Evolutionary conservation across 2,797 vertebrate species (phyloP).

Genomic region (Gallinago stenura): DNA sequence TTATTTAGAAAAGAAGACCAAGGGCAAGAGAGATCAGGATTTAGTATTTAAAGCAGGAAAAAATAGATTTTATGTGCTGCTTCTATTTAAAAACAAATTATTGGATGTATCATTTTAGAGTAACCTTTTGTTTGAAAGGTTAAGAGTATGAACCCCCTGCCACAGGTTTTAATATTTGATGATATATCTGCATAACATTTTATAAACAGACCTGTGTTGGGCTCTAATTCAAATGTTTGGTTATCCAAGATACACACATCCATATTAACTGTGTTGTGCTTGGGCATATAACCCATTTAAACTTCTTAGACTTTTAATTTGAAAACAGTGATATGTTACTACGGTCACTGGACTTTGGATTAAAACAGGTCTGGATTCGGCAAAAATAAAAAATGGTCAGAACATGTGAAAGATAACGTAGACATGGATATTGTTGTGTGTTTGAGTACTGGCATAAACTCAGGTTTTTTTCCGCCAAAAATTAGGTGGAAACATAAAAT

Average conservation of each 20-base stretch:
- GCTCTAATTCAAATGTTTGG: neutral
- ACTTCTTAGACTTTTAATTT: neutral
- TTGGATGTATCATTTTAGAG: neutral
- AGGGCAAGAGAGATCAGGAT: neutral
- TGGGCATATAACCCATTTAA: neutral
- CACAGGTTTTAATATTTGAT: neutral
- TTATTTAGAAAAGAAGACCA: neutral
- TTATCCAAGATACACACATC: neutral
- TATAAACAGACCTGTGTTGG: neutral
- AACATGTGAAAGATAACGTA: neutral
- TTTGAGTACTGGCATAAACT: neutral
- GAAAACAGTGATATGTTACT: neutral
- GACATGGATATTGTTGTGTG: fast-evolving
- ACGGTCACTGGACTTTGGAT: neutral
- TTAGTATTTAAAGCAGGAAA: neutral
- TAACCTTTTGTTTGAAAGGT: neutral
- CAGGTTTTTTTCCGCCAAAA: neutral
- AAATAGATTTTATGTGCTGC: neutral
- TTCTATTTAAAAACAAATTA: neutral
- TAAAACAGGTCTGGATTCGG: neutral
- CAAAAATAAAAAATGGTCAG: neutral
- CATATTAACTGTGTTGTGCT: neutral
- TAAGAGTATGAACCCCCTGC: neutral
- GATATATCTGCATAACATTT: neutral
- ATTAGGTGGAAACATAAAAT: neutral